These are phyloP conservation scores for Griposia aprilina DNA, from an alignment of 2,888 invertebrate genomes.

Conservation along the genomic window DNA sequence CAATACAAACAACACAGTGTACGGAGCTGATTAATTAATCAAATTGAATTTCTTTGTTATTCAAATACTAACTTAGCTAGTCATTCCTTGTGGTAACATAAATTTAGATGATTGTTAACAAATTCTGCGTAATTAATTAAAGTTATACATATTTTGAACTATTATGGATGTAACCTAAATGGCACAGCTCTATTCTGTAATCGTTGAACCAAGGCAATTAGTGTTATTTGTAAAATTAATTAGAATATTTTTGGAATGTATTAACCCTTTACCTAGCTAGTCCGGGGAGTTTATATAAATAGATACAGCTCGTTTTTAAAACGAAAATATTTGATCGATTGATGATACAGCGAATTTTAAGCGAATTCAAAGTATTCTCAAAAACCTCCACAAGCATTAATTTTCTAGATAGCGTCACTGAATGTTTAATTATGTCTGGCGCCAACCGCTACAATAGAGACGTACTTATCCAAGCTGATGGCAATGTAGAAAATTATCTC, in stretches of 20 bases:
- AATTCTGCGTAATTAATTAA: constrained; percentile 59
- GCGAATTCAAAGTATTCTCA: background rate
- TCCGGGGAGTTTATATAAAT: background rate
- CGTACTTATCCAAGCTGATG: background rate
- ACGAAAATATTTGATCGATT: background rate
- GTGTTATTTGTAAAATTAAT: background rate
- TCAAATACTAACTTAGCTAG: constrained; percentile 61
- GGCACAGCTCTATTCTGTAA: background rate
- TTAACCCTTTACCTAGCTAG: background rate
- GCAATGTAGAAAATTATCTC: background rate
- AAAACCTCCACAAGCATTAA: constrained; percentile 15
- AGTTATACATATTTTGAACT: constrained; percentile 30
- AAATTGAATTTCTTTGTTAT: constrained; percentile 64
- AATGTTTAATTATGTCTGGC: constrained; percentile 35
- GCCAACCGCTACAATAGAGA: background rate
- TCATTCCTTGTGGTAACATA: constrained; percentile 62
- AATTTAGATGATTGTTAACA: constrained; percentile 57
- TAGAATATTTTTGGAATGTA: background rate
- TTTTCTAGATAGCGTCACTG: constrained; percentile 31
- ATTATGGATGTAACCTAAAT: constrained; percentile 27
- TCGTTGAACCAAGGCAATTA: constrained; percentile 14
- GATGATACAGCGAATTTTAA: background rate
- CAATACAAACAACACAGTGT: constrained; percentile 33
- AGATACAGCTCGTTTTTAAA: background rate
- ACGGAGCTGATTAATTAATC: constrained; percentile 59